Evolutionary conservation across 1,140 invertebrate genomes (phyloP), one percentile per base, ranked within the genome.

Genomic region (Oryzaephilus surinamensis): DNA sequence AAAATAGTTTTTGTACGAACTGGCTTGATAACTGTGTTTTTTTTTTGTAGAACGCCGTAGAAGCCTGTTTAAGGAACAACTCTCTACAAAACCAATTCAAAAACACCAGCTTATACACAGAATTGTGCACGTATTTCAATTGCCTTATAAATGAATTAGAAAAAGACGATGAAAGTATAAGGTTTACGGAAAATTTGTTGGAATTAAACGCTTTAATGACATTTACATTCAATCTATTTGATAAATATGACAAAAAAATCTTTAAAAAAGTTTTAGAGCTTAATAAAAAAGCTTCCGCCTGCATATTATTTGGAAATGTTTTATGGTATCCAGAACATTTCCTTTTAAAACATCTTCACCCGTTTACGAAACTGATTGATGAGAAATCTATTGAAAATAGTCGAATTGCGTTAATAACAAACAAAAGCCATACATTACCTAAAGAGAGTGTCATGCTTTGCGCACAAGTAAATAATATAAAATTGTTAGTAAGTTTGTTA

Each of bases 311-410:
- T 32, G 85, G 84, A 2, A 82, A 82, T 58, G 67, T 81, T 12
- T 56, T 88, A 19, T 91, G 85, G 84, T 75, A 81, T 54, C 82
- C 87, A 4, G 83, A 81, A 58, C 67, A 73, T 43, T 90, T 90
- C 63, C 64, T 89, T 10, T 60, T 73, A 20, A 67, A 67, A 46
- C 72, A 78, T 62, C 55, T 79, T 19, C 69, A 73, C 35, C 64
- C 72, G 26, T 59, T 76, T 41, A 55, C 63, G 36, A 72, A 74
- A 51, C 62, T 66, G 36, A 54, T 77, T 18, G 74, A 80, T 57
- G 70, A 69, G 29, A 84, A 81, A 62, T 55, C 70, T 26, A 60
- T 73, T 33, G 65, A 65, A 14, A 67, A 66, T 45, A 52, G 68
- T 37, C 65, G 79, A 15, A 61, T 73, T 43, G 52, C 60, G 3